Evolutionary conservation across 2,888 invertebrate genomes (phyloP), one percentile per base, ranked within the genome.

Genomic region (Galerucella pusilla): DNA sequence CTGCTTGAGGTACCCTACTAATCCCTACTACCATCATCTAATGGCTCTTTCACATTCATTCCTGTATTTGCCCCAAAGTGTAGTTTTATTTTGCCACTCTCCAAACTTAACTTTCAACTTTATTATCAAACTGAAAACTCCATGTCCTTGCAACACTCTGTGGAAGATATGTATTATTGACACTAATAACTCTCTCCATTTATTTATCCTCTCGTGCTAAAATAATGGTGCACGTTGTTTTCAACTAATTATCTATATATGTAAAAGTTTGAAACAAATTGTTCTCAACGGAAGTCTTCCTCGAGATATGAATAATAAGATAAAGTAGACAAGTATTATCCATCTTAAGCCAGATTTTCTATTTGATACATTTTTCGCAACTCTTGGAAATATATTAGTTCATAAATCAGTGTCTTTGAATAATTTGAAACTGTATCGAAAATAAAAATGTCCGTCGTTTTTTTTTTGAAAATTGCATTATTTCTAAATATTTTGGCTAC

Each of bases 221-320:
- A 42, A 42, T 42, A 42, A 42, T 42, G 0, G 9, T 7, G 35
- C 35, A 9, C 0, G 35, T 42, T 42, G 35, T 42, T 42, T 42
- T 42, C 1, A 42, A 42, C 35, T 42, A 42, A 42, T 35, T 35
- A 35, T 7, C 35, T 42, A 52, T 74, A 74, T 74, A 74, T 76
- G 75, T 74, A 75, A 67, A 69, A 74, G 72, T 68, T 76, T 72
- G 68, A 72, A 72, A 77, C 77, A 78, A 76, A 78, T 78, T 76
- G 78, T 65, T 72, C 71, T 74, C 74, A 78, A 78, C 75, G 76
- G 73, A 72, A 76, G 77, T 68, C 64, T 74, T 74, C 72, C 64
- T 70, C 25, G 64, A 73, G 71, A 74, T 74, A 78, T 78, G 78
- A 78, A 78, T 76, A 78, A 78, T 78, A 76, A 75, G 76, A 70